Evolutionary conservation across 1,140 invertebrate genomes (phyloP).

Genomic region (Drosophila lacteicornis): DNA sequence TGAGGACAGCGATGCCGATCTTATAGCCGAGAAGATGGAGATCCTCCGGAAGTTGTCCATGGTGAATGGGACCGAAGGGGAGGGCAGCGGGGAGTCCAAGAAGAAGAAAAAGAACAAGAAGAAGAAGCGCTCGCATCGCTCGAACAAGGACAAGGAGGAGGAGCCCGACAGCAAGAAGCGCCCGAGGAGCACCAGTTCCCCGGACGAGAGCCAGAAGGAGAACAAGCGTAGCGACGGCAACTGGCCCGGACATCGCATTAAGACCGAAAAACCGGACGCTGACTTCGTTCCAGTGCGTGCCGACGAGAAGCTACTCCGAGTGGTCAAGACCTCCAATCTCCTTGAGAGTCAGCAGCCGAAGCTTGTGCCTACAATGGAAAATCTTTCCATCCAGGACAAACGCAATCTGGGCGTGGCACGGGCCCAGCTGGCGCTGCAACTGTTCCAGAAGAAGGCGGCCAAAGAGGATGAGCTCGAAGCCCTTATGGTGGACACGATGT

Average conservation of each 20-base stretch:
- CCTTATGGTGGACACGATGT: slow-evolving; percentile 57
- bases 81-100: background rate
- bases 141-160: slow-evolving; percentile 43
- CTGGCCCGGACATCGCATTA: background rate
- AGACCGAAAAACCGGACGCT: background rate
- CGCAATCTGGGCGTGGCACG: slow-evolving; percentile 30
- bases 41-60: background rate
- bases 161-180: slow-evolving; percentile 13
- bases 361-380: background rate
- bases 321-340: slow-evolving; percentile 23
- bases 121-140: slow-evolving; percentile 30
- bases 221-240: background rate
- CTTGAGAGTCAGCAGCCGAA: background rate
- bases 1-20: background rate
- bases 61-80: background rate
- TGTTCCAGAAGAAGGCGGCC: slow-evolving; percentile 5
- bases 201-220: background rate
- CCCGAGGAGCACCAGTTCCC: slow-evolving; percentile 1
- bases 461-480: slow-evolving; percentile 29
- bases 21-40: background rate
- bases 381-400: slow-evolving; percentile 26
- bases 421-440: slow-evolving; percentile 6
- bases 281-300: slow-evolving; percentile 6
- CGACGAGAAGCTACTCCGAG: slow-evolving; percentile 10
- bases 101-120: slow-evolving; percentile 40